These are phyloP conservation scores for Drosophila picticornis DNA, from an alignment of 2,888 invertebrate genomes.

Conservation along the genomic window DNA sequence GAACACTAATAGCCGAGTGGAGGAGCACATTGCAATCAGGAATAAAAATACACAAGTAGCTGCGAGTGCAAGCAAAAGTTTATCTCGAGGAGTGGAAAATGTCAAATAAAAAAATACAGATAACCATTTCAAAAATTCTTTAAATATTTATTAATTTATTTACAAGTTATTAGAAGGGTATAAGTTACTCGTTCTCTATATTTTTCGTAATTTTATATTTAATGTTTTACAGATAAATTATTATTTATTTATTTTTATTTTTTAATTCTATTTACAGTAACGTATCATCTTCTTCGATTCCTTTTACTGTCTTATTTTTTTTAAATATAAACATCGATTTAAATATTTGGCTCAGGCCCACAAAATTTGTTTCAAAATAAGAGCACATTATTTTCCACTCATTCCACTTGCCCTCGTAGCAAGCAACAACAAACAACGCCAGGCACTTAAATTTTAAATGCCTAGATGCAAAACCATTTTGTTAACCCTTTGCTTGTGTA, in stretches of 20 bases:
- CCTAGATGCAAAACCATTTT: conserved; percentile 43
- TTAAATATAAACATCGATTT: not conserved
- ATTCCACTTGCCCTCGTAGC: conserved; percentile 27
- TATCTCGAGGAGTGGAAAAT: not conserved
- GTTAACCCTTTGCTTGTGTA: conserved; percentile 46
- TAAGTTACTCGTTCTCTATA: not conserved
- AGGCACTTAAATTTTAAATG: conserved; percentile 75
- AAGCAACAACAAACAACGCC: conserved; percentile 30
- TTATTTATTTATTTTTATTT: not conserved
- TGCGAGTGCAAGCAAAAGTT: not conserved
- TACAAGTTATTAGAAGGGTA: accelerated
- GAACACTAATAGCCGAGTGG: not conserved
- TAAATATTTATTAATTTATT: not conserved
- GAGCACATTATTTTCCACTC: conserved; percentile 35
- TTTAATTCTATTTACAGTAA: not conserved
- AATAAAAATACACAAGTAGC: conserved; percentile 20
- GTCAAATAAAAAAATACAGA: not conserved
- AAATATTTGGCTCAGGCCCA: not conserved
- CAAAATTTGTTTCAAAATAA: conserved; percentile 1
- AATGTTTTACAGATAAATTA: not conserved
- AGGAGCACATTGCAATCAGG: conserved; percentile 35
- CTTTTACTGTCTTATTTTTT: not conserved
- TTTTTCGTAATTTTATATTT: not conserved
- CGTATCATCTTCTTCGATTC: not conserved
- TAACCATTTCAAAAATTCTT: not conserved